Base-by-base conservation (phyloP, 2,888 invertebrate genomes). In the Sphecodes monilicornis region DNA sequence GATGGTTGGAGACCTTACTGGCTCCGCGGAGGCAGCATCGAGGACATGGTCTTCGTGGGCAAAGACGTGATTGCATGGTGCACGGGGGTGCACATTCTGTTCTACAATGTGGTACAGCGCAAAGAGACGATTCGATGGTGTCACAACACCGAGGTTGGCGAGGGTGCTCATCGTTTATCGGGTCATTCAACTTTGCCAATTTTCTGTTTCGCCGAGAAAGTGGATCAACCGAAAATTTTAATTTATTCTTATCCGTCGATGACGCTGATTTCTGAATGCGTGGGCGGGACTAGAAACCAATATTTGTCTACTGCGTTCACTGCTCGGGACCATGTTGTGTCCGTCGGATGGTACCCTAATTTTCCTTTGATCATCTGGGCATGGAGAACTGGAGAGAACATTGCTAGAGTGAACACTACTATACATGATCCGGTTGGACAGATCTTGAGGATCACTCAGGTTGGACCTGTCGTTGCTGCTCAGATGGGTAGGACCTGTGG, bases 201-300 rank as follows among this genome's bases (percentile, higher is more conserved):
- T 5, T 88, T 94, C 43, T 93, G 93, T 0, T 97, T 97, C 91
- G 97, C 97, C 0, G 97, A 97, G 92, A 96, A 96, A 13, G 97
- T 97, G 90, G 95, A 95, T 85, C 94, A 95, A 0, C 96, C 97
- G 0, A 94, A 96, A 68, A 96, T 97, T 78, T 95, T 96, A 46
- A 93, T 97, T 0, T 93, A 96, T 36, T 95, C 94, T 16, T 97
- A 96, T 95, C 97, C 97, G 0, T 93, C 95, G 10, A 96, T 97
- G 92, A 91, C 91, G 1, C 94, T 94, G 66, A 91, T 94, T 29
- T 85, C 91, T 5, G 91, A 93, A 70, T 94, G 93, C 57, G 3
- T 36, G 0, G 87, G 82, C 22, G 92, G 90, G 13, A 88, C 85
- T 6, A 70, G 70, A 1, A 83, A 75, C 4, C 89, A 90, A 16